Evolutionary conservation across 2,113 vertebrate genomes (phyloP).

Genomic region (Malurus cyaneus): DNA sequence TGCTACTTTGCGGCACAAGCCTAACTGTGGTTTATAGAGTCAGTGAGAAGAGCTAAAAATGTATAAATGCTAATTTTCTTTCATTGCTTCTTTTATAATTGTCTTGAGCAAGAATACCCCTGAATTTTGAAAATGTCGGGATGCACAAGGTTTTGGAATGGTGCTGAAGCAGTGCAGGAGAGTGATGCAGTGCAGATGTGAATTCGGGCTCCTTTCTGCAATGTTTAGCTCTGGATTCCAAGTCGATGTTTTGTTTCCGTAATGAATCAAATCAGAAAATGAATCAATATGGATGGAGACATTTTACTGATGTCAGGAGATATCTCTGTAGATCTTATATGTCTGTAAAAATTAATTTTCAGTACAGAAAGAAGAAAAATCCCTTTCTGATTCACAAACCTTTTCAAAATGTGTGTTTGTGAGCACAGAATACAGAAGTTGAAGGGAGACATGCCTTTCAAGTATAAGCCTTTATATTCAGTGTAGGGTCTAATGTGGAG

Average conservation of each 20-base stretch:
- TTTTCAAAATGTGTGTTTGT: constrained; percentile 7
- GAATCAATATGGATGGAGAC: constrained; percentile 43
- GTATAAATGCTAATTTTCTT: constrained; percentile 47
- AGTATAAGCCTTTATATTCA: constrained; percentile 13
- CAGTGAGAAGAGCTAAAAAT: constrained; percentile 54
- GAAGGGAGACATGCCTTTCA: not conserved
- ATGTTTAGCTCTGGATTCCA: not conserved
- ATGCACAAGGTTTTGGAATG: not conserved
- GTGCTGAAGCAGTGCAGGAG: not conserved
- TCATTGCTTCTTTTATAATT: constrained; percentile 51
- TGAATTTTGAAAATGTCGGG: not conserved
- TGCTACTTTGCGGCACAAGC: not conserved
- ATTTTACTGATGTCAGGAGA: constrained; percentile 22
- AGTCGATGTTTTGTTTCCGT: constrained; percentile 9
- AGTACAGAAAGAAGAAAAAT: not conserved
- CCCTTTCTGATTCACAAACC: not conserved
- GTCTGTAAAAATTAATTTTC: constrained; percentile 34
- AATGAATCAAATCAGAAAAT: constrained; percentile 35
- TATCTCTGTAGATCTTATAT: not conserved
- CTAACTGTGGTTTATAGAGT: constrained; percentile 9
- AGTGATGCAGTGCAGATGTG: constrained; percentile 49
- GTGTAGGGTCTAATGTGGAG: not conserved
- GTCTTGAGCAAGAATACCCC: constrained; percentile 1
- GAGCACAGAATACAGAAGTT: not conserved
- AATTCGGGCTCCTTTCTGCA: not conserved